A percentile compares a stretch with the other conserved stretches of the same genome.
phyloP scores from a whole-genome alignment of 23 tunicate genomes.

The Aplidium turbinatum region DNA sequence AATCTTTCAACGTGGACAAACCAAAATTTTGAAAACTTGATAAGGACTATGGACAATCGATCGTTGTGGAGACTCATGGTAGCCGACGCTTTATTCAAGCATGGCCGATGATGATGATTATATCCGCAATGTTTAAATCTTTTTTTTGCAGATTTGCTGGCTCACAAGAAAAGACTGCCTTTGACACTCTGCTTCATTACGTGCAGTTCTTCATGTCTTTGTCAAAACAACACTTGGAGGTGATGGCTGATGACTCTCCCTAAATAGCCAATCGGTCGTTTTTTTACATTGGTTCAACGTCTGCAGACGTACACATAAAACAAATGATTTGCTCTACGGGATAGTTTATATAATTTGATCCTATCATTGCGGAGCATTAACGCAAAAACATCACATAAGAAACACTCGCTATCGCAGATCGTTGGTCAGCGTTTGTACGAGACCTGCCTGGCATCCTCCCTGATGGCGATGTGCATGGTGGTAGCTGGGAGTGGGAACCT shows the following conservation, averaged over 20 bases:
- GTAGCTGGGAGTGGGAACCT: conserved; percentile 95
- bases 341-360: not conserved
- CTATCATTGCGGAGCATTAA: not conserved
- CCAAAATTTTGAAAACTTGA: no score
- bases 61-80: no score
- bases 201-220: conserved; percentile 58
- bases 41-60: no score
- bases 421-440: conserved; percentile 72
- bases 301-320: no score
- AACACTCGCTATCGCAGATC: conserved; percentile 32
- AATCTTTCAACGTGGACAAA: no score
- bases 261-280: not conserved
- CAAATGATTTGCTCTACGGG: not conserved
- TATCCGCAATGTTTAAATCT: no score
- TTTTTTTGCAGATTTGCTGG: conserved; percentile 82
- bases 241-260: conserved; percentile 6
- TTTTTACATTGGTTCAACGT: no score
- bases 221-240: conserved; percentile 38
- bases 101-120: no score
- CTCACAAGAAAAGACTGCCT: conserved; percentile 74
- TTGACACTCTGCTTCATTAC: conserved; percentile 60
- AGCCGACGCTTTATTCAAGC: no score
- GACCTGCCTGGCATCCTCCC: conserved; percentile 61
- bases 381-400: no score
- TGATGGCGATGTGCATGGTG: conserved; percentile 73